Evolutionary conservation across 2,797 vertebrate species (phyloP), one percentile per base, ranked within the genome.

Genomic region (Urocyon cinereoargenteus): DNA sequence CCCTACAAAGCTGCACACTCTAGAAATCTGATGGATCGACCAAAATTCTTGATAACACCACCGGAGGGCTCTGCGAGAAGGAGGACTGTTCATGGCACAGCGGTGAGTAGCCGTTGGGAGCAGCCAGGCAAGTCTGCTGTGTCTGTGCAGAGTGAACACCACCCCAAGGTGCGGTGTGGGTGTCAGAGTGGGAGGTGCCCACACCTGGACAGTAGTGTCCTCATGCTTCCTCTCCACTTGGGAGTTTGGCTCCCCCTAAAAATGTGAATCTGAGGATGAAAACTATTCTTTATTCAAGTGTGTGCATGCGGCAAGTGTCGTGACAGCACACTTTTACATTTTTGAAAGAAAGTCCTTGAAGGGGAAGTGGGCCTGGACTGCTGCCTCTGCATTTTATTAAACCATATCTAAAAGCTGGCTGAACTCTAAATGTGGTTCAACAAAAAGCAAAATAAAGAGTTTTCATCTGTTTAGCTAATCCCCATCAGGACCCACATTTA

Each of bases 1-100:
- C 99, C 99, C 98, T 99, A 99, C 99, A 99, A 99, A 99, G 98
- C 99, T 97, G 97, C 99, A 98, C 99, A 97, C 98, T 99, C 98
- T 96, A 99, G 99, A 99, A 99, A 98, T 98, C 31, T 98, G 88
- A 97, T 96, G 92, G 98, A 99, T 14, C 98, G 98, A 73, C 99
- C 99, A 90, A 99, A 99, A 98, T 98, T 98, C 98, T 99, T 99
- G 61, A 98, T 98, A 59, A 98, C 99, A 0, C 99, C 99, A 13
- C 96, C 97, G 2, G 99, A 99, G 59, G 98, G 98, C 8, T 96
- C 98, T 61, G 97, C 98, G 49, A 98, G 97, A 36, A 99, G 99
- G 98, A 99, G 98, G 98, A 98, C 98, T 31, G 72, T 97, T 0
- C 98, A 99, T 51, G 98, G 97, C 34, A 77, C 87, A 45, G 97